Conservation (phyloP, 2,888 invertebrate genomes). For the Eremobia ochroleuca region DNA sequence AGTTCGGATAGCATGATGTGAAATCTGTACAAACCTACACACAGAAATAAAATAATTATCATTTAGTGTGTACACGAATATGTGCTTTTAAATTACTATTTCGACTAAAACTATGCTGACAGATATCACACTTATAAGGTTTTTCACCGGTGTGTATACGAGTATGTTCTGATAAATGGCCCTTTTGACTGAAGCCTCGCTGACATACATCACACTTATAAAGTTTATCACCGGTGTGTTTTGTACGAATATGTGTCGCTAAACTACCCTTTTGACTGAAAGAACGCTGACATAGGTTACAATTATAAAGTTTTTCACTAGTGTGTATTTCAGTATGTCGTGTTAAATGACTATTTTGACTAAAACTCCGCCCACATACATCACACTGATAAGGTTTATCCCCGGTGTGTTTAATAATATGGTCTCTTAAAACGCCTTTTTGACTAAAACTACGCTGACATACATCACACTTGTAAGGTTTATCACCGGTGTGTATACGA, state of each 20-base stretch:
- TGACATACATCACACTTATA: background rate
- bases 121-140: no score
- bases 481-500: constrained; percentile 1
- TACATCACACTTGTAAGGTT: background rate
- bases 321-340: background rate
- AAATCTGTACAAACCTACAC: no score
- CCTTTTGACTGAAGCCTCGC: no score
- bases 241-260: background rate
- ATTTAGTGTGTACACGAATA: no score
- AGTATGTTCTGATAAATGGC: no score
- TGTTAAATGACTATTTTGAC: background rate
- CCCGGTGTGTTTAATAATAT: background rate
- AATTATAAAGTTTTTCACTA: background rate
- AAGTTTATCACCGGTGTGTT: background rate
- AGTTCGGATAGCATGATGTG: no score
- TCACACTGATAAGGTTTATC: background rate
- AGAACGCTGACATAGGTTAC: background rate
- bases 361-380: background rate
- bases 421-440: background rate
- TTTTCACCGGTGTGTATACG: no score
- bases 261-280: background rate
- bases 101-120: no score
- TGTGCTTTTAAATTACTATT: no score
- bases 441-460: background rate
- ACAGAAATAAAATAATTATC: no score